phyloP scores from a whole-genome alignment of 1,140 invertebrate genomes.

The Drosophila athabasca region DNA sequence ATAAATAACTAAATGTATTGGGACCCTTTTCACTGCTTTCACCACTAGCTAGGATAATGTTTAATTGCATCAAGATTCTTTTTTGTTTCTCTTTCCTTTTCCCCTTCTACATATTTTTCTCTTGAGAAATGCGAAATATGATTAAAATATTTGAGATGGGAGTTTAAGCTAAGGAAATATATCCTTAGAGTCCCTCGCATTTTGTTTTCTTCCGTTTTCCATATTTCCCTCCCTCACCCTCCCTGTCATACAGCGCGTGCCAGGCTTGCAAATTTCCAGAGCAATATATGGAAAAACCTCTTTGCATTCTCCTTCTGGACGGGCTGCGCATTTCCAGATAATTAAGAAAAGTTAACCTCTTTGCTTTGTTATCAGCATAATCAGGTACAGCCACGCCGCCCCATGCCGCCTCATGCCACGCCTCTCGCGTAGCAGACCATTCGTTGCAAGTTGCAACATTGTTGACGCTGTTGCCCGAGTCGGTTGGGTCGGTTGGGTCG shows the following conservation, averaged over 20 bases:
- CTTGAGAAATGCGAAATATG: too few relatives aligned
- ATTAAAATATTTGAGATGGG: too few relatives aligned
- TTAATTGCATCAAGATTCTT: too few relatives aligned
- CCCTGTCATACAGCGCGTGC: constrained; percentile 31
- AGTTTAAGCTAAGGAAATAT: neutral
- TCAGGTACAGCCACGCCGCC: constrained; percentile 56
- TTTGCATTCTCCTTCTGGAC: constrained; percentile 33
- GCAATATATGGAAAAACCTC: constrained; percentile 18
- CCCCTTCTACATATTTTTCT: too few relatives aligned
- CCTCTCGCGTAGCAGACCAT: constrained; percentile 13
- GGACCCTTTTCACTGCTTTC: too few relatives aligned
- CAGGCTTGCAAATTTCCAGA: constrained; percentile 40
- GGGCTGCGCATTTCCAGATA: constrained; percentile 72
- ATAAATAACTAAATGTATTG: too few relatives aligned
- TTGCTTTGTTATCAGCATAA: constrained; percentile 80
- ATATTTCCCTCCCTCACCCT: neutral
- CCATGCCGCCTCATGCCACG: neutral
- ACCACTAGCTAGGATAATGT: too few relatives aligned
- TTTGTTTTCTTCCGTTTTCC: too few relatives aligned
- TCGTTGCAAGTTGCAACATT: constrained; percentile 43
- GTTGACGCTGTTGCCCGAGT: constrained; percentile 50
- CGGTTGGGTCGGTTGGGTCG: constrained; percentile 51
- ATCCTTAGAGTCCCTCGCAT: neutral
- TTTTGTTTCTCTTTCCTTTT: too few relatives aligned
- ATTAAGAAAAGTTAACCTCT: constrained; percentile 81